These are phyloP conservation scores for Drosophila hamatofila DNA, from an alignment of 2,888 invertebrate species.

Conservation along the genomic window DNA sequence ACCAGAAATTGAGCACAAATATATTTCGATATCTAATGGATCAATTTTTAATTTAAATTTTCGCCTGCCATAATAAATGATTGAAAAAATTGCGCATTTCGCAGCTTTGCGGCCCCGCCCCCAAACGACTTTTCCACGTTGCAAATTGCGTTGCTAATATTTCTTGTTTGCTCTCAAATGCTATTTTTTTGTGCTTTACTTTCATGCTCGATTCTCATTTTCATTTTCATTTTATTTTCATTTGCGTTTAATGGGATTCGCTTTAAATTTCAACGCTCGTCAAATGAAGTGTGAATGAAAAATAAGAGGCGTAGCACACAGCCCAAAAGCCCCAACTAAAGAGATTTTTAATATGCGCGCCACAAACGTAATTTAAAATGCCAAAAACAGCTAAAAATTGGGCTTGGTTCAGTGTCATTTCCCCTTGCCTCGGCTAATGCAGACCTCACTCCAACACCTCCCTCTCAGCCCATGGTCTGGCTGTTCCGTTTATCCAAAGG, in stretches of 20 bases:
- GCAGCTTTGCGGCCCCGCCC: background rate
- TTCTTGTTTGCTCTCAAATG: constrained; percentile 43
- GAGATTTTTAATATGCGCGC: constrained; percentile 65
- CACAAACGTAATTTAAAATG: constrained; percentile 63
- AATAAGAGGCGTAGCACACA: constrained; percentile 39
- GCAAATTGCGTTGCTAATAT: constrained; percentile 50
- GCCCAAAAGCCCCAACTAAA: constrained; percentile 40
- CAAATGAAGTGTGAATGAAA: constrained; percentile 68
- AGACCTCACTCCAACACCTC: background rate
- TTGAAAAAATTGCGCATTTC: constrained; percentile 23
- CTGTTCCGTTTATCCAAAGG: constrained; percentile 7
- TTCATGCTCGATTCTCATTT: constrained; percentile 20
- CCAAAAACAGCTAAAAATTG: constrained; percentile 48
- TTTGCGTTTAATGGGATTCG: constrained; percentile 62
- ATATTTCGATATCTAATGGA: background rate
- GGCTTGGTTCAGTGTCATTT: constrained; percentile 5
- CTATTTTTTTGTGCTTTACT: constrained; percentile 7
- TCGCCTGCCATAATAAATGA: constrained; percentile 7
- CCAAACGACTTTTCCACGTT: constrained; percentile 19
- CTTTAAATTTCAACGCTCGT: constrained; percentile 53
- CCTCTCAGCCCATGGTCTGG: background rate
- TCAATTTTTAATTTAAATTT: constrained; percentile 9
- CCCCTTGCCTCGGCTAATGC: constrained; percentile 6
- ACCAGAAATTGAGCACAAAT: background rate
- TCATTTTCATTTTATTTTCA: constrained; percentile 27